phyloP scores from a whole-genome alignment of 2,888 invertebrate species.

The Xanthorhoe spadicearia region DNA sequence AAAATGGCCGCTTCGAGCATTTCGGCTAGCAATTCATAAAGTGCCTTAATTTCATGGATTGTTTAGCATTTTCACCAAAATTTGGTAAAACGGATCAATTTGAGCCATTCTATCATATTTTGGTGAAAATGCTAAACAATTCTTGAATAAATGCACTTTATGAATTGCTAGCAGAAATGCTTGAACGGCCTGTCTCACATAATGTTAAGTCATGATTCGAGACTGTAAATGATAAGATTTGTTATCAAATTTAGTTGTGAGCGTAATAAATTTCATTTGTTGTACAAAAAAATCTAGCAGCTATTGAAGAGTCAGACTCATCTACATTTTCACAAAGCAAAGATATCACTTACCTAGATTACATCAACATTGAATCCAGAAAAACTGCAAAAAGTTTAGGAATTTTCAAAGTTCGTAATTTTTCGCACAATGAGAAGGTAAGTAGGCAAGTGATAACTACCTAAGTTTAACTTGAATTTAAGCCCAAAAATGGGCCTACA shows the following conservation, averaged over 20 bases:
- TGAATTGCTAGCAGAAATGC: no score
- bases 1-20: no score
- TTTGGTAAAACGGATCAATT: no score
- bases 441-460: background rate
- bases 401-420: slow-evolving; percentile 22
- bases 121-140: no score
- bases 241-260: background rate
- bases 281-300: background rate
- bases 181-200: background rate
- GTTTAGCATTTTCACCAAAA: no score
- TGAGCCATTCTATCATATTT: no score
- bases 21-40: no score
- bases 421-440: background rate
- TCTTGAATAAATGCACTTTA: no score
- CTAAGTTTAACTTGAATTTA: background rate
- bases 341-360: slow-evolving; percentile 5
- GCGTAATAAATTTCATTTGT: background rate
- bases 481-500: background rate
- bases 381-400: slow-evolving; percentile 38
- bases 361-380: slow-evolving; percentile 1
- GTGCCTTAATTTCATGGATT: no score
- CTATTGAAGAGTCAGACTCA: background rate
- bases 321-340: background rate
- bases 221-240: slow-evolving; percentile 1
- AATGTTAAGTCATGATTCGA: background rate